Conservation (phyloP, 2,888 invertebrate species). For the Seladonia tumulorum region DNA sequence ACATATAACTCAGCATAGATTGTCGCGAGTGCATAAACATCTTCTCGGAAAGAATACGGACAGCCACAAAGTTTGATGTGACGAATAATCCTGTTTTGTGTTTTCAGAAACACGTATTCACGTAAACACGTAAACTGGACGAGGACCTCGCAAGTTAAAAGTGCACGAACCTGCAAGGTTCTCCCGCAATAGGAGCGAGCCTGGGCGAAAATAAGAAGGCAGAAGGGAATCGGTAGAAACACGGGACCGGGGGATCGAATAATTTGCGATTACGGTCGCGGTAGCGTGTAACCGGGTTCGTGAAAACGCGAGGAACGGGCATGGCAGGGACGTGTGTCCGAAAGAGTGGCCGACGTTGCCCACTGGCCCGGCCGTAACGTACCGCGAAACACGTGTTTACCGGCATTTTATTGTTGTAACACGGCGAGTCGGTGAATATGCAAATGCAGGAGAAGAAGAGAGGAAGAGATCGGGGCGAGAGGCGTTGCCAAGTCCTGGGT, state of each 20-base stretch:
- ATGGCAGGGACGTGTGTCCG: not conserved
- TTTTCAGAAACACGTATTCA: not conserved
- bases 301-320: conserved; percentile 41
- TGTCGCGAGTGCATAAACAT: not conserved
- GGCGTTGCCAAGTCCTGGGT: not conserved
- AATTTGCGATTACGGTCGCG: conserved; percentile 66
- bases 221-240: not conserved
- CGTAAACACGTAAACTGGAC: too few species aligned
- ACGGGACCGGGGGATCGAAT: conserved; percentile 17
- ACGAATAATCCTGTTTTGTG: not conserved
- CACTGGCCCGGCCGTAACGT: conserved; percentile 61
- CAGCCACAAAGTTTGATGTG: not conserved
- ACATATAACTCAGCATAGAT: not conserved
- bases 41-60: not conserved
- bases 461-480: not conserved
- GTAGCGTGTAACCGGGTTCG: conserved; percentile 57
- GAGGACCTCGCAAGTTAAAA: not conserved
- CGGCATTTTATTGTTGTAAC: conserved; percentile 76
- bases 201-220: not conserved
- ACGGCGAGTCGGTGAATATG: conserved; percentile 62
- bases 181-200: not conserved
- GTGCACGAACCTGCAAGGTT: not conserved
- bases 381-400: conserved; percentile 74
- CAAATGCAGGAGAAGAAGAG: conserved; percentile 52
- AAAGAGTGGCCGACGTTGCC: conserved; percentile 25